Conservation (phyloP, 2,113 vertebrate species). For the Pseudolaguvia tuberculata region DNA sequence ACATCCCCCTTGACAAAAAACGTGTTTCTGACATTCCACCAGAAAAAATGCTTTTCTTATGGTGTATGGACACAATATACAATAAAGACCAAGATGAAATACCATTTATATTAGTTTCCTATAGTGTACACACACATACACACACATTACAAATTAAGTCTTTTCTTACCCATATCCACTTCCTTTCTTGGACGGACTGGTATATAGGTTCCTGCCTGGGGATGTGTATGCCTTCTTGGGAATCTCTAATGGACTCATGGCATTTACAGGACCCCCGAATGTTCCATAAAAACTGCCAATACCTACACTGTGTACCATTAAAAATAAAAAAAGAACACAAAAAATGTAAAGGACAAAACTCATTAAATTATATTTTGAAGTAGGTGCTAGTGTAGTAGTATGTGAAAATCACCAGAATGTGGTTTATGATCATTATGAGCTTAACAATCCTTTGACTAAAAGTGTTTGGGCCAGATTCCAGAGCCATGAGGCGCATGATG, state of each 20-base stretch:
- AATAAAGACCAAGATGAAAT: not conserved
- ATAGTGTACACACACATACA: no score
- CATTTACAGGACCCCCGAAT: slow-evolving; percentile 69
- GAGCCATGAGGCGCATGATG: slow-evolving; percentile 12
- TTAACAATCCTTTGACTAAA: slow-evolving; percentile 7
- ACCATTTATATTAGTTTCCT: not conserved
- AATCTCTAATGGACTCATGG: slow-evolving; percentile 68
- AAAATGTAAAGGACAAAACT: not conserved
- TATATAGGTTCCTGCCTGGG: slow-evolving; percentile 79
- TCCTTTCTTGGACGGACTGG: slow-evolving; percentile 79
- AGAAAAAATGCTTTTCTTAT: not conserved
- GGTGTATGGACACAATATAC: not conserved
- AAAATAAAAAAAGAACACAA: slow-evolving; percentile 3
- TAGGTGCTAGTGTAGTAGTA: not conserved
- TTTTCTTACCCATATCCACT: slow-evolving; percentile 78
- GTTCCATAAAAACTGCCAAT: slow-evolving; percentile 80
- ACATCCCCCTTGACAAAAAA: not conserved
- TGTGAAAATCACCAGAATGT: slow-evolving; percentile 11
- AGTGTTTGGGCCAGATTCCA: slow-evolving; percentile 18
- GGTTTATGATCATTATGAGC: slow-evolving; percentile 21
- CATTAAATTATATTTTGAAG: not conserved
- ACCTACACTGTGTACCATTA: slow-evolving; percentile 65
- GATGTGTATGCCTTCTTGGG: slow-evolving; percentile 59
- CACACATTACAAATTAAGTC: not conserved
- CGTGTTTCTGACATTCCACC: not conserved